These are phyloP conservation scores for Fundulus diaphanus DNA, from an alignment of 2,797 vertebrate species.

Conservation along the genomic window DNA sequence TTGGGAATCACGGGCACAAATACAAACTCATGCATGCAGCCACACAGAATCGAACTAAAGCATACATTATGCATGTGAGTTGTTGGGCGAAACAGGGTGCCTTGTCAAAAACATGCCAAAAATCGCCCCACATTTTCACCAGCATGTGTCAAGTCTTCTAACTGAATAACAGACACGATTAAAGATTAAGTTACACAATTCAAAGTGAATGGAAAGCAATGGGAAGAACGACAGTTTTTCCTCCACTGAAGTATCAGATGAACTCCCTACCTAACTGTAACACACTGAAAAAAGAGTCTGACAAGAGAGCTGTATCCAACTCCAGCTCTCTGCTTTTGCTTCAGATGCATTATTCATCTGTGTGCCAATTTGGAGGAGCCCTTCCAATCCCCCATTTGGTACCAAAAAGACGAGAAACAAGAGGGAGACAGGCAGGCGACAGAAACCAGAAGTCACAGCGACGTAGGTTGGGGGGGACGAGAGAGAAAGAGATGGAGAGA, in stretches of 20 bases:
- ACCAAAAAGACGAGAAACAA: conserved; percentile 59
- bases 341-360: conserved; percentile 82
- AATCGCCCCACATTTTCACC: conserved; percentile 23
- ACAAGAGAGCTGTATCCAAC: conserved; percentile 75
- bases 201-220: conserved; percentile 45
- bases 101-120: conserved; percentile 33
- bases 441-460: conserved; percentile 43
- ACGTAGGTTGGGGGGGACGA: conserved; percentile 2
- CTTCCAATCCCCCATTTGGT: conserved; percentile 72
- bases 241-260: conserved; percentile 58
- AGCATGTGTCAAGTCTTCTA: conserved; percentile 7
- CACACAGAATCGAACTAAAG: conserved; percentile 58
- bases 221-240: conserved; percentile 38
- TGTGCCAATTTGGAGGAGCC: conserved; percentile 80
- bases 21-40: conserved; percentile 30
- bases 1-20: conserved; percentile 57
- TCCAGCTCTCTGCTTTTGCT: conserved; percentile 68
- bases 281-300: conserved; percentile 64
- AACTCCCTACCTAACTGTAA: conserved; percentile 65
- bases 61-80: conserved; percentile 65
- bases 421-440: conserved; percentile 27
- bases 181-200: conserved; percentile 43
- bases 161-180: conserved; percentile 23
- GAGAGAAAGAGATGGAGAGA: conserved; percentile 30
- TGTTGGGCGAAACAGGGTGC: conserved; percentile 33